Evolutionary conservation across 1,140 invertebrate genomes (phyloP).

Genomic region (Brachionus koreanus): DNA sequence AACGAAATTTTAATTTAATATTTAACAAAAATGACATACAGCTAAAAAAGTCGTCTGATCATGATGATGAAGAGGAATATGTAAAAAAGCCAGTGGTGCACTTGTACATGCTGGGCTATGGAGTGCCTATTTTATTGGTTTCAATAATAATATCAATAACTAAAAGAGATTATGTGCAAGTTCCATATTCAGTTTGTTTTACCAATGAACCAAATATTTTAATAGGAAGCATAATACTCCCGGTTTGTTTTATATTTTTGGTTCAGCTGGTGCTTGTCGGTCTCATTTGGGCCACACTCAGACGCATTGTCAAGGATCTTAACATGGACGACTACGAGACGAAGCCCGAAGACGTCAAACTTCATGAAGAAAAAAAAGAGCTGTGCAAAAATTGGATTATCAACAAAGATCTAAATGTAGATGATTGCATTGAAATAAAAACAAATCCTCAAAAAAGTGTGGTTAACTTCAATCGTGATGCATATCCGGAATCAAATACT

Average conservation of each 20-base stretch:
- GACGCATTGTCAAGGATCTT: constrained; percentile 19
- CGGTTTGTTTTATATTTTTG: constrained; percentile 5
- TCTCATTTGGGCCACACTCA: neutral
- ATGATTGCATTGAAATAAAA: constrained; percentile 15
- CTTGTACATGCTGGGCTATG: constrained; percentile 40
- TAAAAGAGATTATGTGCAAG: constrained; percentile 21
- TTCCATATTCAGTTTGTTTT: constrained; percentile 4
- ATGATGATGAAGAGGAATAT: constrained; percentile 10
- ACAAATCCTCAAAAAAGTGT: constrained; percentile 24
- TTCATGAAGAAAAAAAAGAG: constrained; percentile 25
- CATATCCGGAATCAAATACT: neutral
- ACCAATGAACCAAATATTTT: constrained; percentile 37
- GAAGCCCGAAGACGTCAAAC: neutral
- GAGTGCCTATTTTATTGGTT: neutral
- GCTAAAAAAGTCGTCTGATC: constrained; percentile 18
- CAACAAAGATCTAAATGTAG: neutral
- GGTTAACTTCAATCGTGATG: neutral
- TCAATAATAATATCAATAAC: constrained; percentile 21
- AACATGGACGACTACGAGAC: neutral
- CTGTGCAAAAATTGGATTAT: constrained; percentile 25
- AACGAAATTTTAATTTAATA: constrained; percentile 12
- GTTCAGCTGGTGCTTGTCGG: neutral
- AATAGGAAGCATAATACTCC: neutral
- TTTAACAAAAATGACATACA: constrained; percentile 9
- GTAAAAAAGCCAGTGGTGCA: constrained; percentile 14